Evolutionary conservation across 1,140 invertebrate species (phyloP).

Genomic region (Sesamia nonagrioides): DNA sequence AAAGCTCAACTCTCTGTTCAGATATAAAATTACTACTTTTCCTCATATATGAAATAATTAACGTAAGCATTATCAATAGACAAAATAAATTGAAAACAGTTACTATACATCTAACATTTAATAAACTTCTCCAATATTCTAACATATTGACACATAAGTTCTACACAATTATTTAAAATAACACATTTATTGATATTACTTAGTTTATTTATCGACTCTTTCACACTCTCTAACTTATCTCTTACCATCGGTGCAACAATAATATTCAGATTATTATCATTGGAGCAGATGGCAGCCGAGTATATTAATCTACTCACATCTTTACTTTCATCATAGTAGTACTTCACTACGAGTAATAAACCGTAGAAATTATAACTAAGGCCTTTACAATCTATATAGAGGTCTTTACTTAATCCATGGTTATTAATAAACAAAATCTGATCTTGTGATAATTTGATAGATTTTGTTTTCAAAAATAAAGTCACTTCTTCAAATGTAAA

Average conservation of each 20-base stretch:
- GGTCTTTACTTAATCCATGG: constrained; percentile 85
- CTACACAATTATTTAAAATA: constrained; percentile 80
- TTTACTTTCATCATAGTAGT: constrained; percentile 73
- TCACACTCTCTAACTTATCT: constrained; percentile 68
- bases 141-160: constrained; percentile 80
- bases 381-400: constrained; percentile 87
- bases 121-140: constrained; percentile 83
- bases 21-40: background rate
- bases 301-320: constrained; percentile 80
- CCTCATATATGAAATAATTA: background rate
- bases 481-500: constrained; percentile 84
- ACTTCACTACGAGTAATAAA: constrained; percentile 78
- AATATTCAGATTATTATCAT: constrained; percentile 77
- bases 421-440: constrained; percentile 84
- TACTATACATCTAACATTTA: constrained; percentile 73
- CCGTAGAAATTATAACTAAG: constrained; percentile 88
- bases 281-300: constrained; percentile 77
- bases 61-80: background rate
- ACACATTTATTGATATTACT: constrained; percentile 65
- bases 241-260: constrained; percentile 77
- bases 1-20: background rate
- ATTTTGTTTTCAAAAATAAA: constrained; percentile 68
- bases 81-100: background rate
- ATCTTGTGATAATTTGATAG: constrained; percentile 70
- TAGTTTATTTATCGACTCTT: constrained; percentile 70